Percentiles rank a stretch among this genome's conserved stretches.
Evolutionary conservation across 2,113 vertebrate genomes (phyloP).

Genomic region (Petroica traversi): DNA sequence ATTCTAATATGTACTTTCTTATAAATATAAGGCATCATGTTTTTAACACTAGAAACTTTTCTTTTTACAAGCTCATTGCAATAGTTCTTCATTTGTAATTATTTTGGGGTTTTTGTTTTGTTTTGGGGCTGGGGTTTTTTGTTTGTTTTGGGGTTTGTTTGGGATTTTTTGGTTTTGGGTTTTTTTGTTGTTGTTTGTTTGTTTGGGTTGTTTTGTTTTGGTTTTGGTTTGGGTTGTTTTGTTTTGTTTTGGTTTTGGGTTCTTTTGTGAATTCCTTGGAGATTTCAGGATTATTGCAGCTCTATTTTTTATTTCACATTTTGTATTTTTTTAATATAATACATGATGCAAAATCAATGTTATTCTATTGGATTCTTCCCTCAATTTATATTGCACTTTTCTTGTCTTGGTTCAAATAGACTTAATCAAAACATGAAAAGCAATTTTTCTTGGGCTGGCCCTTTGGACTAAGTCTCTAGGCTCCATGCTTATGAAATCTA

Average conservation of each 20-base stretch:
- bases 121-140: background rate
- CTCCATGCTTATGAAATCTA: constrained; percentile 17
- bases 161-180: background rate
- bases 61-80: background rate
- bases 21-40: background rate
- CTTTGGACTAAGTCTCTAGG: constrained; percentile 30
- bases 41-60: background rate
- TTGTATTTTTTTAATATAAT: background rate
- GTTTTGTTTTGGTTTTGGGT: too few species aligned
- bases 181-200: background rate
- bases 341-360: background rate
- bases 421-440: constrained; percentile 45
- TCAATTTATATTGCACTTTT: constrained; percentile 1
- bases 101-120: background rate
- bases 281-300: background rate
- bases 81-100: background rate
- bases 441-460: constrained; percentile 22
- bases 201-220: background rate
- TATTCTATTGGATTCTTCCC: background rate
- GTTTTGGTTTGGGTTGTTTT: background rate
- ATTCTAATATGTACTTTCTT: background rate
- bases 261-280: background rate
- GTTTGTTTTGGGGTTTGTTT: background rate
- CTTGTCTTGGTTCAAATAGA: background rate
- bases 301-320: background rate